phyloP scores from a whole-genome alignment of 2,113 vertebrate species.

The Puntigrus tetrazona region DNA sequence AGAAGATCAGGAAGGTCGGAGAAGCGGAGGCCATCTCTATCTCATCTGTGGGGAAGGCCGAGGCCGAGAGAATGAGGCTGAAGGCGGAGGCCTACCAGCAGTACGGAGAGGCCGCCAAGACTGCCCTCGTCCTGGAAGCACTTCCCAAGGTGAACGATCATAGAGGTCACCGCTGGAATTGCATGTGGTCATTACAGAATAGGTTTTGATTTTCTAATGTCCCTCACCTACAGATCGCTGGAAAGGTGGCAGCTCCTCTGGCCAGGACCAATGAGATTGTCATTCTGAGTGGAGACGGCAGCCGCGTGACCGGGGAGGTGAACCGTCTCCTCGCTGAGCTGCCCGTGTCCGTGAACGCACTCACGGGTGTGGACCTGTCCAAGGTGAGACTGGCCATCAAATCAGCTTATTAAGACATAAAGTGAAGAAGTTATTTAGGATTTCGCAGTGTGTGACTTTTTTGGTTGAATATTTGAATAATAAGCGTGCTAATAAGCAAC shows the following conservation, averaged over 20 bases:
- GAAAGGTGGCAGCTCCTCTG: slow-evolving; percentile 86
- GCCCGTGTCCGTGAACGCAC: slow-evolving; percentile 85
- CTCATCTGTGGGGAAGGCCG: slow-evolving; percentile 84
- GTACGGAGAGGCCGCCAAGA: slow-evolving; percentile 89
- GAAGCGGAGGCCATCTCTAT: slow-evolving; percentile 89
- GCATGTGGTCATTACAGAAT: not conserved
- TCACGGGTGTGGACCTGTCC: slow-evolving; percentile 88
- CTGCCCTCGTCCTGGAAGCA: slow-evolving; percentile 87
- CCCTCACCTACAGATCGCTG: slow-evolving; percentile 80
- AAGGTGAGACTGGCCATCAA: slow-evolving; percentile 76
- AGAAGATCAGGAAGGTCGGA: slow-evolving; percentile 88
- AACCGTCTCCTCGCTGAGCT: slow-evolving; percentile 89
- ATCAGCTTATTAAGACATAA: not conserved
- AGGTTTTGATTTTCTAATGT: slow-evolving; percentile 19
- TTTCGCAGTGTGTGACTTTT: not conserved
- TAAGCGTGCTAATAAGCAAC: too few relatives aligned
- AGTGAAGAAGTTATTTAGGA: not conserved
- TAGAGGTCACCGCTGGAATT: not conserved
- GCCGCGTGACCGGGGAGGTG: slow-evolving; percentile 77
- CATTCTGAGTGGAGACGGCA: slow-evolving; percentile 85
- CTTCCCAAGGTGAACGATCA: slow-evolving; percentile 81
- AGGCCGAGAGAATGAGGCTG: slow-evolving; percentile 92
- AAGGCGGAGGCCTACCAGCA: slow-evolving; percentile 91
- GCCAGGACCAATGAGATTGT: slow-evolving; percentile 89
- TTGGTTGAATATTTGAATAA: not conserved